Evolutionary conservation across 2,797 vertebrate species (phyloP), one percentile per base, ranked within the genome.

Genomic region (Spinibarbus caldwelli): DNA sequence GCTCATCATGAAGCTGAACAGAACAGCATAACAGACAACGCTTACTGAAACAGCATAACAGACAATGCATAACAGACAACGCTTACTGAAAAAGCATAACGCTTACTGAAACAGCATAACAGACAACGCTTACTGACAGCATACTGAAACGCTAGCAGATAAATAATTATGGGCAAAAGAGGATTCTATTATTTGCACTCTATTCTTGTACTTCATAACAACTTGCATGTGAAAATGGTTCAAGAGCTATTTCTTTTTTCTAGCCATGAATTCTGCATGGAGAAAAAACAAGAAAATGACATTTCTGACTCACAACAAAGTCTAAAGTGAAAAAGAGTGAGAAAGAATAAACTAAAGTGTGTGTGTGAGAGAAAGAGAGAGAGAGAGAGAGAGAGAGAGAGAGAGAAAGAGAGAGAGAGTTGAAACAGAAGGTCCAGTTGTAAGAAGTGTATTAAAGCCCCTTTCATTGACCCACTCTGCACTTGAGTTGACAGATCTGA

Each of bases 401-500:
- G 57, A 14, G 57, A 14, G 57, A 12, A n/a, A 45, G 12, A 45
- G 43, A 45, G 52, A 9, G 38, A 2, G 57, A 29, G 59, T 54
- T 31, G 71, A 80, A 59, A 78, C 45, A 68, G 12, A 3, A 9
- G 67, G 80, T 72, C 73, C 79, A 70, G 81, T 66, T 79, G 76
- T 66, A 70, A 21, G 34, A 67, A 84, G 73, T 86, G 43, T 72
- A 80, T 85, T 72, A 84, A 15, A 80, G 41, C 36, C 54, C 23
- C 26, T 78, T 80, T 86, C 64, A 83, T 78, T 86, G 84, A 83
- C 67, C 78, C 47, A 71, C 45, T 71, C 19, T 66, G 62, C 79
- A 75, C 70, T 72, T 72, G 66, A 87, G 77, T 70, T 76, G 82
- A 80, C 82, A 80, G 41, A 77, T 66, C 72, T 87, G 45, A 83